Evolutionary conservation across 23 tunicate genomes (phyloP).

Genomic region (Trididemnum clinides): DNA sequence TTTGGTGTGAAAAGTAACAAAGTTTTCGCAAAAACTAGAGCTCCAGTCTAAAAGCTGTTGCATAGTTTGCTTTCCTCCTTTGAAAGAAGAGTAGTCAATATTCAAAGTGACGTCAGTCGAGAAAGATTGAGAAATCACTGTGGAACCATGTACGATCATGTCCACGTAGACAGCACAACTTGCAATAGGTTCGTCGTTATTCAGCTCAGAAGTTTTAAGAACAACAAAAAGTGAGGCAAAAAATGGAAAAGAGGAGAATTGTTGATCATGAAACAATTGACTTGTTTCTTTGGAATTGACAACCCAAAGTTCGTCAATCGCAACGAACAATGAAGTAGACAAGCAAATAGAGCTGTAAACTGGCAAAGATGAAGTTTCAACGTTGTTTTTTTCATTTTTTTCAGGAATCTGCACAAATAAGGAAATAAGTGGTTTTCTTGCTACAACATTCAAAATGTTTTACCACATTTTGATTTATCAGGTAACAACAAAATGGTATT

Average conservation of each 20-base stretch:
- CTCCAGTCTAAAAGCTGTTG: background rate
- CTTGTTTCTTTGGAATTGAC: background rate
- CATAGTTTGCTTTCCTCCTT: background rate
- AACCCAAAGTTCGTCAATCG: background rate
- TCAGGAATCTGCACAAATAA: background rate
- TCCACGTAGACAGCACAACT: background rate
- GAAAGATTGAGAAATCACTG: background rate
- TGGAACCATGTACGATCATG: background rate
- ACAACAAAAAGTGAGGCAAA: background rate
- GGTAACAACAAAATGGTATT: too few relatives aligned
- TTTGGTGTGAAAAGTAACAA: background rate
- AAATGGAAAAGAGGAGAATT: background rate
- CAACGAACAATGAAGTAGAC: background rate
- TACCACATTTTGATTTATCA: too few relatives aligned
- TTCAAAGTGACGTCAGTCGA: background rate
- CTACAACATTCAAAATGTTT: too few relatives aligned
- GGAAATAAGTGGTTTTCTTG: too few relatives aligned
- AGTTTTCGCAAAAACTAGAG: background rate
- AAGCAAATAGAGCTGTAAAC: background rate
- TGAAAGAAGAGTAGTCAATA: background rate
- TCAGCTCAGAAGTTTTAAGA: background rate
- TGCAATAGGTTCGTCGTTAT: background rate
- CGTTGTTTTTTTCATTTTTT: background rate
- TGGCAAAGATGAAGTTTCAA: background rate
- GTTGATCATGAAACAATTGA: background rate